Conservation (phyloP, 2,797 vertebrate species). For the Triplophysa yarkandensis region DNA sequence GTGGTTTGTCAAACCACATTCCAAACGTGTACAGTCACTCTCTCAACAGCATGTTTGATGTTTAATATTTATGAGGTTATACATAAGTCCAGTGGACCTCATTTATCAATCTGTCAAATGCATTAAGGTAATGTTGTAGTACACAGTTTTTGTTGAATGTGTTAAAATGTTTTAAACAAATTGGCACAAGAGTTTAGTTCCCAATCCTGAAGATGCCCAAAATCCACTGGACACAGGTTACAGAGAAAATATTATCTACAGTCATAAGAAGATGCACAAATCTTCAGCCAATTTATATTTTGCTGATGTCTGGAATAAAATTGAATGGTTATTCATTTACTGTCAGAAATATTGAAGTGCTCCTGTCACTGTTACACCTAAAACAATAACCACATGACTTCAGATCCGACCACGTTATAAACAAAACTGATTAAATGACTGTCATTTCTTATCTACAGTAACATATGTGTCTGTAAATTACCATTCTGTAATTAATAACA, state of each 20-base stretch:
- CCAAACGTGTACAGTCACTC: no score
- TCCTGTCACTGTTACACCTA: no score
- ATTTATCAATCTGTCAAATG: no score
- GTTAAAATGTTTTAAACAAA: background rate
- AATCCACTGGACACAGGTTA: background rate
- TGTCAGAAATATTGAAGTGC: constrained; percentile 8
- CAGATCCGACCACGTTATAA: background rate
- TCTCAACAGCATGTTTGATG: no score
- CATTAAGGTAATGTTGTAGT: no score
- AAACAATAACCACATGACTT: background rate
- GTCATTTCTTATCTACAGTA: background rate
- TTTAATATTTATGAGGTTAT: no score
- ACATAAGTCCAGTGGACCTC: no score
- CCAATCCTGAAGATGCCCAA: background rate
- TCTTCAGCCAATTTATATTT: constrained; percentile 23
- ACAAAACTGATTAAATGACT: no score
- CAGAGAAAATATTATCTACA: background rate
- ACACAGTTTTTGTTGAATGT: no score
- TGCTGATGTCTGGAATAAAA: constrained; percentile 47
- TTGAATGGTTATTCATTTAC: constrained; percentile 41
- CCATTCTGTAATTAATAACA: background rate
- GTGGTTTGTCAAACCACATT: no score
- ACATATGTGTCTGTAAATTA: background rate
- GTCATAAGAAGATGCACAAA: constrained; percentile 19
- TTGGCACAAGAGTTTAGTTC: no score